Conservation (phyloP, 2,888 invertebrate species). For the Adelphocoris suturalis region DNA sequence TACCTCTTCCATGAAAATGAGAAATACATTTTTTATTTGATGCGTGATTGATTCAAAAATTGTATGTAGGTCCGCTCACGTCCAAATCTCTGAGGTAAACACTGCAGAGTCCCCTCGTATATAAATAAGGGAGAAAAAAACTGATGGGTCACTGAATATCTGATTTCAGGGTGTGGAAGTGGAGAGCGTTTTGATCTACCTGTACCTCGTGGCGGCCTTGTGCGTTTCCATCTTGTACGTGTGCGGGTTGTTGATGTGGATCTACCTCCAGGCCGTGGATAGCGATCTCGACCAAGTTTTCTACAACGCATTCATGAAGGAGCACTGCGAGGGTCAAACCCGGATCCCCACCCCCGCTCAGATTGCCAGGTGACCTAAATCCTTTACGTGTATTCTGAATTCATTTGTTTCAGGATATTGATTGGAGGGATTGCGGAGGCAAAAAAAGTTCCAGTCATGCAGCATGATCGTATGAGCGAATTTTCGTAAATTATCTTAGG, state of each 20-base stretch:
- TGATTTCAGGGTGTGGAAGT: neutral
- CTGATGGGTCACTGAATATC: neutral
- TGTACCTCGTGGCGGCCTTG: constrained; percentile 14
- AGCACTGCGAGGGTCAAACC: neutral
- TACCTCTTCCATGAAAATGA: no score
- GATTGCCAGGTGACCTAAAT: constrained; percentile 1
- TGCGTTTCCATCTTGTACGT: constrained; percentile 17
- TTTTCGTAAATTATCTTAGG: no score
- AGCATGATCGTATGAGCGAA: no score
- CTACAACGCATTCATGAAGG: neutral
- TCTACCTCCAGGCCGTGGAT: constrained; percentile 24
- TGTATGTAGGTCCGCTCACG: no score
- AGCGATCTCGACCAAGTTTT: neutral
- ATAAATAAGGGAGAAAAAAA: no score
- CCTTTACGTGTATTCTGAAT: neutral
- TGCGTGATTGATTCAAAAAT: no score
- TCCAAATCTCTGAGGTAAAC: no score
- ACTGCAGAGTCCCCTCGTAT: no score
- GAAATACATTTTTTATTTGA: no score
- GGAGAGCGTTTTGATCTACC: neutral
- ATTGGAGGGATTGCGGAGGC: neutral
- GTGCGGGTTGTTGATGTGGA: constrained; percentile 5
- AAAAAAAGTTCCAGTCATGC: neutral
- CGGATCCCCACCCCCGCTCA: neutral
- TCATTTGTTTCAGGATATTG: neutral